Conservation (phyloP, 1,140 invertebrate species). For the Riptortus pedestris region DNA sequence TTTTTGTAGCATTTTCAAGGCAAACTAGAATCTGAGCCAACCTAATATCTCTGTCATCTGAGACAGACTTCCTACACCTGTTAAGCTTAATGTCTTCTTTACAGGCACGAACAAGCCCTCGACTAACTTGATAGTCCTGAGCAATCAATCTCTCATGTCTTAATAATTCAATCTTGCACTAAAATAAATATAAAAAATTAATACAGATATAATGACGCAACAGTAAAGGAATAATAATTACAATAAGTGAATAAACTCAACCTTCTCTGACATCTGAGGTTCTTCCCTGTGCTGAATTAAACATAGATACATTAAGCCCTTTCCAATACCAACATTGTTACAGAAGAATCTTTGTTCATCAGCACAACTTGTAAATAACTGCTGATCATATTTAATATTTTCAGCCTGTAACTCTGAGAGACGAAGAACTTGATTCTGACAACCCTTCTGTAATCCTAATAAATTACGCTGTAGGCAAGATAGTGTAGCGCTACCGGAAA, state of each 20-base stretch:
- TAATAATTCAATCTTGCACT: constrained; percentile 75
- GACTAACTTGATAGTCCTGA: constrained; percentile 83
- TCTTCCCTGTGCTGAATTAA: constrained; percentile 61
- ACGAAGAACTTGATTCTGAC: constrained; percentile 66
- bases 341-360: constrained; percentile 69
- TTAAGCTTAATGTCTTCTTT: constrained; percentile 79
- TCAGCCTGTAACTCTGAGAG: constrained; percentile 84
- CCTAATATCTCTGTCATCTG: constrained; percentile 69
- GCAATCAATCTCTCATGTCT: constrained; percentile 77
- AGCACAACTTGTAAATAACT: constrained; percentile 52
- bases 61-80: constrained; percentile 60
- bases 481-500: background rate
- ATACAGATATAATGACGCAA: background rate
- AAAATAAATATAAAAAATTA: constrained; percentile 19
- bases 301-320: constrained; percentile 83
- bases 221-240: background rate
- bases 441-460: constrained; percentile 47
- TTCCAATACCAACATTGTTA: constrained; percentile 50
- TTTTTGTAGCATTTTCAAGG: constrained; percentile 74
- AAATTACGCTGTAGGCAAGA: constrained; percentile 62
- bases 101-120: constrained; percentile 77
- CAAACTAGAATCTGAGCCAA: constrained; percentile 87
- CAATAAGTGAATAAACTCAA: background rate
- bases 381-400: constrained; percentile 78
- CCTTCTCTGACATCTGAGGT: constrained; percentile 23